These are phyloP conservation scores for Callosobruchus maculatus DNA, from an alignment of 2,888 invertebrate genomes.

Conservation along the genomic window DNA sequence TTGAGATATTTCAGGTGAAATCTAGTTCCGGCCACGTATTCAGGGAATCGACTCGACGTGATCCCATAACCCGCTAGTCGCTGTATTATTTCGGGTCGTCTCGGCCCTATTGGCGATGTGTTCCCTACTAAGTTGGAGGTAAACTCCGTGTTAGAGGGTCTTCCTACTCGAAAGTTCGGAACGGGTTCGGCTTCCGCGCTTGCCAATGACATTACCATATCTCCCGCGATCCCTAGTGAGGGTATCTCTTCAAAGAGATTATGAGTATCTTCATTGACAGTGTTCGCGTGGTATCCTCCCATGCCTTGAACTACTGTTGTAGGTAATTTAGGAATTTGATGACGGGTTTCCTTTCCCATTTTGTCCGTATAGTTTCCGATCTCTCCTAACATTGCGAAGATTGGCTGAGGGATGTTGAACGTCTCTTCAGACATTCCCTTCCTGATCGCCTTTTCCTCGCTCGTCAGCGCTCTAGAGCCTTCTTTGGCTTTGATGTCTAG, in stretches of 20 bases:
- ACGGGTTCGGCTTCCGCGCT: conserved; percentile 25
- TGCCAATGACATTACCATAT: conserved; percentile 37
- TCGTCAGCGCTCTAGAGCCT: background rate
- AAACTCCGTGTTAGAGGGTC: conserved; percentile 4
- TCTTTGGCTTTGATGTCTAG: conserved; percentile 3
- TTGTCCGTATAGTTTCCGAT: conserved; percentile 30
- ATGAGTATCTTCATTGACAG: conserved; percentile 28
- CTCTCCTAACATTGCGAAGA: conserved; percentile 24
- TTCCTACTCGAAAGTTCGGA: conserved; percentile 29
- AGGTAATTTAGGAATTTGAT: conserved; percentile 26
- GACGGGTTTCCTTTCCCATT: conserved; percentile 32
- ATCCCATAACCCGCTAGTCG: no score
- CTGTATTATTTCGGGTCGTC: no score
- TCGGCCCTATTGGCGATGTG: conserved; percentile 21
- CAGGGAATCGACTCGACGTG: no score
- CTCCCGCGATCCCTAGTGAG: conserved; percentile 35
- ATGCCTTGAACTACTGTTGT: conserved; percentile 24
- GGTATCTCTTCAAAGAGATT: conserved; percentile 36
- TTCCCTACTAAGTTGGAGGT: conserved; percentile 28
- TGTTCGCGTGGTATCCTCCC: conserved; percentile 34
- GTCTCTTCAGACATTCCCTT: conserved; percentile 23
- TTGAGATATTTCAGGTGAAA: conserved; percentile 11
- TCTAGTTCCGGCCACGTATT: conserved; percentile 24
- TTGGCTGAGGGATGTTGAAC: conserved; percentile 33
- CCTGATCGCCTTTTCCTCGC: conserved; percentile 9